phyloP scores from a whole-genome alignment of 2,888 invertebrate genomes.

The Hydrotaea diabolus region DNA sequence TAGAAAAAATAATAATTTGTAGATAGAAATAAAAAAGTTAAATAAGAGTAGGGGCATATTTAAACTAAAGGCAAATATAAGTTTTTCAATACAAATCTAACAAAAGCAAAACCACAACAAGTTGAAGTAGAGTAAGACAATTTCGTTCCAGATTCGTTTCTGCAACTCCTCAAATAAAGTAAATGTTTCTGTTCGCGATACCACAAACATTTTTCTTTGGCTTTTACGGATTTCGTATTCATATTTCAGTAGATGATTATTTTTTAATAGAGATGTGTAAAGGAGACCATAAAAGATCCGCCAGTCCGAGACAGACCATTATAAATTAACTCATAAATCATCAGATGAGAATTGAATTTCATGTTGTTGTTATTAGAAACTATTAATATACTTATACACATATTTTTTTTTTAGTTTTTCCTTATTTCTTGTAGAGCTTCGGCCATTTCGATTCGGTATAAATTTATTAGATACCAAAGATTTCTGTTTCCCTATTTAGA shows the following conservation, averaged over 20 bases:
- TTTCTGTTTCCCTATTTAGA: slow-evolving; percentile 24
- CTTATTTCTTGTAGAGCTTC: slow-evolving; percentile 29
- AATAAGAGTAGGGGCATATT: too few relatives aligned
- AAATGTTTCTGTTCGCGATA: too few relatives aligned
- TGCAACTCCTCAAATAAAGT: too few relatives aligned
- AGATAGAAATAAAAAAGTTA: too few relatives aligned
- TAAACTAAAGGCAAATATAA: too few relatives aligned
- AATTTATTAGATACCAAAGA: slow-evolving; percentile 20
- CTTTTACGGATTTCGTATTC: neutral
- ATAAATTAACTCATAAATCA: slow-evolving; percentile 63
- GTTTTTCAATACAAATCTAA: too few relatives aligned
- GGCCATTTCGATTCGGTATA: slow-evolving; percentile 38
- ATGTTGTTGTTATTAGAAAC: slow-evolving; percentile 49
- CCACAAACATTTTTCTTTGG: neutral
- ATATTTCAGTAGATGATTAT: slow-evolving; percentile 17
- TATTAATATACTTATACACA: slow-evolving; percentile 38
- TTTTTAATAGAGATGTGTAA: slow-evolving; percentile 19
- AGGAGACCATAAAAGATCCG: slow-evolving; percentile 7
- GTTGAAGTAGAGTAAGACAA: too few relatives aligned
- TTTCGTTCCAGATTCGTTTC: too few relatives aligned
- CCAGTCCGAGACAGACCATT: slow-evolving; percentile 21
- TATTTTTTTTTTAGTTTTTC: slow-evolving; percentile 38
- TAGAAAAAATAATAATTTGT: too few relatives aligned
- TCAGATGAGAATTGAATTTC: slow-evolving; percentile 26
- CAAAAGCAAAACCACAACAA: too few relatives aligned